Evolutionary conservation across 2,888 invertebrate species (phyloP).

Genomic region (Amitus sp.): DNA sequence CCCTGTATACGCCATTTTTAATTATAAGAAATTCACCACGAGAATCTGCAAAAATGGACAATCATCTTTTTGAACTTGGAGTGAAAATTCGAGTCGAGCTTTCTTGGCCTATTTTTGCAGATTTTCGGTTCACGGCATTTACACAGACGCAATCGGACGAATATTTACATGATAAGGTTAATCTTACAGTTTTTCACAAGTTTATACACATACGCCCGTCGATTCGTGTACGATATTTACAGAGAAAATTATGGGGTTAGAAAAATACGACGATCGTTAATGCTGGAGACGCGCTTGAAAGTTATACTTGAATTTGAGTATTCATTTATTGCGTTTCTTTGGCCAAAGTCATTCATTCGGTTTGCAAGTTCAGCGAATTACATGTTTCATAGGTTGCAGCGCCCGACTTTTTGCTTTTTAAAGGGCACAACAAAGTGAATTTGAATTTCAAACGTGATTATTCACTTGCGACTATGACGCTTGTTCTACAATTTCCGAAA

Average conservation of each 20-base stretch:
- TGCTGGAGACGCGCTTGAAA: conserved; percentile 49
- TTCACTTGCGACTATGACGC: too few species aligned
- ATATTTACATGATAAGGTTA: conserved; percentile 32
- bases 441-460: too few species aligned
- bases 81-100: neutral
- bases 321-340: conserved; percentile 23
- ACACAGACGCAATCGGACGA: conserved; percentile 19
- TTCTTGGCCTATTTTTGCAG: neutral
- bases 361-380: conserved; percentile 21
- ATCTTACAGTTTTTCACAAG: conserved; percentile 19
- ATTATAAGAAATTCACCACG: conserved; percentile 48
- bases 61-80: neutral
- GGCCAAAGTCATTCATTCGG: conserved; percentile 28
- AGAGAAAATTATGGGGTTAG: conserved; percentile 60
- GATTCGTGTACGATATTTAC: conserved; percentile 49
- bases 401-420: conserved; percentile 15
- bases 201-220: conserved; percentile 19
- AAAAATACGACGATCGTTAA: conserved; percentile 62
- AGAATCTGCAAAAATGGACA: neutral
- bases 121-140: conserved; percentile 14
- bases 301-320: conserved; percentile 30
- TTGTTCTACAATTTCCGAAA: too few species aligned
- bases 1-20: conserved; percentile 65
- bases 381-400: conserved; percentile 24
- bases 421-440: too few species aligned